phyloP scores from a whole-genome alignment of 2,797 vertebrate species.

The Chloroceryle inda region DNA sequence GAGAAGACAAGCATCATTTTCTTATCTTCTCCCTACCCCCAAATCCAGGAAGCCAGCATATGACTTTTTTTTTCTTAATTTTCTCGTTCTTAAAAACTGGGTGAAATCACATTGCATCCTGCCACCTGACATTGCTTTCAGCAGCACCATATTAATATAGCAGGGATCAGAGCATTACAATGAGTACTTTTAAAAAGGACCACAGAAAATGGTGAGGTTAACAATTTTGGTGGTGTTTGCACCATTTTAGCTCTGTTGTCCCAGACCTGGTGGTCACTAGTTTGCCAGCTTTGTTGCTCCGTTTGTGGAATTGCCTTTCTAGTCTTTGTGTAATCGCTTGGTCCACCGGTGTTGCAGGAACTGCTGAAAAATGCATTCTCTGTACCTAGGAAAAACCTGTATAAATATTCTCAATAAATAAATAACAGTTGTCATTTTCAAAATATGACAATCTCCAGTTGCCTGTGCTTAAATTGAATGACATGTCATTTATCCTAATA shows the following conservation, averaged over 20 bases:
- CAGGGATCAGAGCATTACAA: background rate
- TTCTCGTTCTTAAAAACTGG: background rate
- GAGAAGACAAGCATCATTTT: background rate
- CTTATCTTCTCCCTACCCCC: background rate
- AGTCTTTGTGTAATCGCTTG: background rate
- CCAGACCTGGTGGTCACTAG: background rate
- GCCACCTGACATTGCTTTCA: constrained; percentile 44
- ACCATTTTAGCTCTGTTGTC: background rate
- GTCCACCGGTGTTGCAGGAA: background rate
- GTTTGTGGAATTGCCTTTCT: background rate
- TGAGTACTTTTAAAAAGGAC: background rate
- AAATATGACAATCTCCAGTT: constrained; percentile 85
- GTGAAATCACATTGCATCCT: background rate
- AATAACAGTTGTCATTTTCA: constrained; percentile 87
- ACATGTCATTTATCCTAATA: constrained; percentile 85
- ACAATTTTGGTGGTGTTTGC: background rate
- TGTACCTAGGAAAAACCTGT: constrained; percentile 75
- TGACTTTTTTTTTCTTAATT: background rate
- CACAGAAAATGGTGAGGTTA: constrained; percentile 19
- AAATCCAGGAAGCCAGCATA: background rate
- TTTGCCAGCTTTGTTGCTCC: background rate
- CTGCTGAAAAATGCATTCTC: constrained; percentile 76
- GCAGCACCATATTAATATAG: background rate
- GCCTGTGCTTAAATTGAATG: constrained; percentile 81
- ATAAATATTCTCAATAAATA: constrained; percentile 86